A percentile compares a stretch with the other conserved stretches of the same genome.
Evolutionary conservation across 2,113 vertebrate genomes (phyloP).

Genomic region (Aegithalos caudatus): DNA sequence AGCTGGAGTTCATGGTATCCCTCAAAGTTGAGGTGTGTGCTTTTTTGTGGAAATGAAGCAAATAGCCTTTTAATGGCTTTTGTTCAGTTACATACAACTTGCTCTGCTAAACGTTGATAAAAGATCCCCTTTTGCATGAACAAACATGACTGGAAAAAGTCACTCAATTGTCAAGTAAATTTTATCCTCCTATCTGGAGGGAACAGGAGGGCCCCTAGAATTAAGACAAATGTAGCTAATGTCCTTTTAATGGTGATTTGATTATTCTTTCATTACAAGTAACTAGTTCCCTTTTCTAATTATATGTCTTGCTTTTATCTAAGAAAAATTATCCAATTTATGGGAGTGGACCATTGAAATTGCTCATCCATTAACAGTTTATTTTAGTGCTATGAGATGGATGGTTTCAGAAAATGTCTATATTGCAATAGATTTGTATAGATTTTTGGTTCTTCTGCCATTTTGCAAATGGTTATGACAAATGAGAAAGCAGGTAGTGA

Average conservation of each 20-base stretch:
- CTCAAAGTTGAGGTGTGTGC: background rate
- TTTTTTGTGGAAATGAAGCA: background rate
- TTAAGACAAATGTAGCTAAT: constrained; percentile 38
- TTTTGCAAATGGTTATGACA: background rate
- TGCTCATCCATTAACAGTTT: background rate
- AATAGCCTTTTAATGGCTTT: background rate
- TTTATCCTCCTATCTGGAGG: background rate
- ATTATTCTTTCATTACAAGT: constrained; percentile 40
- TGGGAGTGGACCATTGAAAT: background rate
- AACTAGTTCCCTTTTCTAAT: constrained; percentile 49
- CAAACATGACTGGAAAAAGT: background rate
- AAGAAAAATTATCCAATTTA: constrained; percentile 3
- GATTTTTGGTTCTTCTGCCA: background rate
- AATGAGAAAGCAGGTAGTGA: background rate
- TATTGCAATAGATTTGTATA: background rate
- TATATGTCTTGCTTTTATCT: constrained; percentile 27
- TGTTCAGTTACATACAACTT: background rate
- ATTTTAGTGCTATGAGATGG: background rate
- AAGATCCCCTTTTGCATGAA: background rate
- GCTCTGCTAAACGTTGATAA: background rate
- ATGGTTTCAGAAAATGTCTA: background rate
- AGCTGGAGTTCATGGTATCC: background rate
- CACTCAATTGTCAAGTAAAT: background rate
- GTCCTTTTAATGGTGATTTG: constrained; percentile 39
- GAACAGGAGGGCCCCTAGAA: background rate